phyloP scores from a whole-genome alignment of 2,888 invertebrate species.

The Vannuccia rotundouncinata region DNA sequence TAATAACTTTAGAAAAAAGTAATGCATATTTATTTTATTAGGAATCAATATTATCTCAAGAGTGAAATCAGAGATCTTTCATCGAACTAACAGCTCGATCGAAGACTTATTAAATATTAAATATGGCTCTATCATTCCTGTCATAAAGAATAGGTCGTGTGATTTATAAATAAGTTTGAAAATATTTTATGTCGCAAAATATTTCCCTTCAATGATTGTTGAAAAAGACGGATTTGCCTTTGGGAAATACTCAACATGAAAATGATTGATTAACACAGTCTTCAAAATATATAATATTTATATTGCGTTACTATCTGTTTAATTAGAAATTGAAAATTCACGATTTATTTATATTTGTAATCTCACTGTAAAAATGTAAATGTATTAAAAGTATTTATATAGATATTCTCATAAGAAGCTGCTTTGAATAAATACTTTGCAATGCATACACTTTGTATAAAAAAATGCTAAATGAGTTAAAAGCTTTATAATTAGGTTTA shows the following conservation, averaged over 20 bases:
- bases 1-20: too few relatives aligned
- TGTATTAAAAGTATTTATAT: too few relatives aligned
- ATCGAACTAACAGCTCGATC: neutral
- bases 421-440: too few relatives aligned
- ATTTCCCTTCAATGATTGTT: neutral
- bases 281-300: neutral
- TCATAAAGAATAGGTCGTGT: neutral
- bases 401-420: too few relatives aligned
- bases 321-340: too few relatives aligned
- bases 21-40: too few relatives aligned
- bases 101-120: neutral
- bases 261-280: neutral
- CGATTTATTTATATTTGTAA: neutral
- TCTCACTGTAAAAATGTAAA: neutral
- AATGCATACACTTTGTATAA: too few relatives aligned
- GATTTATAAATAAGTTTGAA: neutral
- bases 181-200: neutral
- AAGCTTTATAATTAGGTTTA: too few relatives aligned
- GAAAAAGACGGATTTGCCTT: neutral
- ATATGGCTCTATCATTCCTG: neutral
- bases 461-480: too few relatives aligned
- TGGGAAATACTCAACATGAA: neutral
- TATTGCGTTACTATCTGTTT: neutral
- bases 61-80: too few relatives aligned
- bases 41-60: too few relatives aligned